Conservation (phyloP, 2,797 vertebrate genomes). For the Hydrophis major region DNA sequence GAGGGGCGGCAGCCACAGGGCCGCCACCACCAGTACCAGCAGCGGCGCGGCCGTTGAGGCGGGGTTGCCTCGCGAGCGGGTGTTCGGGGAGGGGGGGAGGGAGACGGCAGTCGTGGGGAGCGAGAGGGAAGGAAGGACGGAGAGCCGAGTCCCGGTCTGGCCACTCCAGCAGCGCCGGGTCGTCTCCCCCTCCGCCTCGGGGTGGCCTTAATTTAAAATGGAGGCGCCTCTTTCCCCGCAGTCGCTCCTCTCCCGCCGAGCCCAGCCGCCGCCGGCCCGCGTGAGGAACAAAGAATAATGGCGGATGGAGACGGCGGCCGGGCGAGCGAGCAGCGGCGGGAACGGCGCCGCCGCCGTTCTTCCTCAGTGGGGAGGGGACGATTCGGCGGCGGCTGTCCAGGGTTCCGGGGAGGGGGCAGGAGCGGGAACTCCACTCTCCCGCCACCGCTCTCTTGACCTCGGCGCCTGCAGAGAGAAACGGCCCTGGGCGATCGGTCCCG, state of each 20-base stretch:
- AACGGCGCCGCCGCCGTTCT: slow-evolving; percentile 57
- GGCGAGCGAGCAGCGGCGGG: no score
- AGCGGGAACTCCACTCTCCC: accelerated
- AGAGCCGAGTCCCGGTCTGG: slow-evolving; percentile 56
- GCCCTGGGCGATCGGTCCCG: not conserved
- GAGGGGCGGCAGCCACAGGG: not conserved
- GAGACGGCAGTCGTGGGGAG: not conserved
- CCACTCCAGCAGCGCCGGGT: slow-evolving; percentile 56
- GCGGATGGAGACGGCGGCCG: slow-evolving; percentile 65
- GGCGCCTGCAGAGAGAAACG: not conserved
- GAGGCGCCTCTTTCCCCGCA: not conserved
- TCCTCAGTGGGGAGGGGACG: slow-evolving; percentile 44
- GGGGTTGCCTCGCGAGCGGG: not conserved
- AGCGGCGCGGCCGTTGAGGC: not conserved
- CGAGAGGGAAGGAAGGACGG: not conserved
- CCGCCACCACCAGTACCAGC: not conserved
- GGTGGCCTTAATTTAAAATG: slow-evolving; percentile 43
- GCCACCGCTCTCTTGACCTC: not conserved
- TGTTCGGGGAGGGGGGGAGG: not conserved
- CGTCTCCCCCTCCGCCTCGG: not conserved
- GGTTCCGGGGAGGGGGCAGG: not conserved
- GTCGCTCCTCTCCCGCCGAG: slow-evolving; percentile 30
- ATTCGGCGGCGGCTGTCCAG: not conserved
- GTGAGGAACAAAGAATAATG: slow-evolving; percentile 73
- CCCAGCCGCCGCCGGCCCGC: slow-evolving; percentile 34